phyloP scores from a whole-genome alignment of 1,140 invertebrate genomes.

The Leguminivora glycinivorella region DNA sequence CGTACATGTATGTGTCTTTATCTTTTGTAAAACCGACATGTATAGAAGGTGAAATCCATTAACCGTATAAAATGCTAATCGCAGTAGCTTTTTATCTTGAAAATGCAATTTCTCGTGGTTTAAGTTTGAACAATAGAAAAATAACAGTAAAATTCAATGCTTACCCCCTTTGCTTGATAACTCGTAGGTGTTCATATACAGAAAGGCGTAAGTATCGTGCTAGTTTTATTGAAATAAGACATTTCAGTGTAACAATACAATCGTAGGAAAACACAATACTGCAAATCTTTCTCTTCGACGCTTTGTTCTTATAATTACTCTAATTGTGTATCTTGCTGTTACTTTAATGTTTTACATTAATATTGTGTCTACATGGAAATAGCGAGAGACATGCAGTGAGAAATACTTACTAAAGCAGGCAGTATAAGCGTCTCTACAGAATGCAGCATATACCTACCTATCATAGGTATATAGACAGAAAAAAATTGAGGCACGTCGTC shows the following conservation, averaged over 20 bases:
- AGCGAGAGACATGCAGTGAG: too few relatives aligned
- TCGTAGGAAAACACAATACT: neutral
- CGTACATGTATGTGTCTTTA: too few relatives aligned
- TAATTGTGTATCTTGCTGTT: neutral
- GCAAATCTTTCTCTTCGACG: neutral
- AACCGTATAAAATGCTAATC: neutral
- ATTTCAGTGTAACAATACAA: neutral
- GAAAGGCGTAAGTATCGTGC: neutral
- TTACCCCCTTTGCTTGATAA: neutral
- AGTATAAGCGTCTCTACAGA: too few relatives aligned
- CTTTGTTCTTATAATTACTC: constrained; percentile 8
- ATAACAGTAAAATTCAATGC: neutral
- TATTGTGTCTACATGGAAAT: neutral
- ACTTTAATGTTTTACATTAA: neutral
- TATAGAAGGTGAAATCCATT: too few relatives aligned
- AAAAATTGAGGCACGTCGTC: too few relatives aligned
- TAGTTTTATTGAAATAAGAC: neutral
- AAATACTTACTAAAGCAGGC: too few relatives aligned
- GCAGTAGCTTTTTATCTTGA: neutral
- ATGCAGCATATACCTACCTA: too few relatives aligned
- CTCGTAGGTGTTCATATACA: neutral
- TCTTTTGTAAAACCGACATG: too few relatives aligned
- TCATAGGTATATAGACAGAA: too few relatives aligned
- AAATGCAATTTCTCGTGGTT: neutral
- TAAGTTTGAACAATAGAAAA: neutral